Conservation (phyloP, 2,888 invertebrate species). For the Dicyrtomina minuta region DNA sequence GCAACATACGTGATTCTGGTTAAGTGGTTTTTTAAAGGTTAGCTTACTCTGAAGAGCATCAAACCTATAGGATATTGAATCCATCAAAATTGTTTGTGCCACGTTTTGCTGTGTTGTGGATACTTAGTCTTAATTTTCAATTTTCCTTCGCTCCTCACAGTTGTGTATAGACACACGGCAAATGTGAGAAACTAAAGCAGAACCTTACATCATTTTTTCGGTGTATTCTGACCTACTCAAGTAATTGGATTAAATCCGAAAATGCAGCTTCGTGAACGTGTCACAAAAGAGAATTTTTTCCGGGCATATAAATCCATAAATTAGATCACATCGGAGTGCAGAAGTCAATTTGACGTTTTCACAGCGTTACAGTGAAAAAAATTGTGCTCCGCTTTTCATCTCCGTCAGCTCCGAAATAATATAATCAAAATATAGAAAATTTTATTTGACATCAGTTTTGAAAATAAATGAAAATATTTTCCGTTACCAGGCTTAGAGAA, state of each 20-base stretch:
- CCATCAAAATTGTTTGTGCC: no score
- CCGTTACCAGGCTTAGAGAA: no score
- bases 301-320: no score
- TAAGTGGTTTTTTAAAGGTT: background rate
- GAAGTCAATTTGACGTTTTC: background rate
- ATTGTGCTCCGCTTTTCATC: background rate
- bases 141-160: no score
- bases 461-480: background rate
- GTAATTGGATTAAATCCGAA: constrained; percentile 8
- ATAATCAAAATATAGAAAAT: background rate
- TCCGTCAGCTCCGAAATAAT: no score
- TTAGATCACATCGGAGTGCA: background rate
- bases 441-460: background rate
- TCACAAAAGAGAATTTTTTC: no score
- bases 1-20: no score
- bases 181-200: background rate
- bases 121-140: no score
- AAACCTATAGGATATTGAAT: background rate
- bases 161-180: background rate
- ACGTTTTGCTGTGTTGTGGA: no score
- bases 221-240: constrained; percentile 1
- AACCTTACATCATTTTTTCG: background rate
- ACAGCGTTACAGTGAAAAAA: background rate
- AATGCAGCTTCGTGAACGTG: background rate
- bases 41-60: constrained; percentile 4